Evolutionary conservation across 2,113 vertebrate genomes (phyloP).

Genomic region (Sorex araneus): DNA sequence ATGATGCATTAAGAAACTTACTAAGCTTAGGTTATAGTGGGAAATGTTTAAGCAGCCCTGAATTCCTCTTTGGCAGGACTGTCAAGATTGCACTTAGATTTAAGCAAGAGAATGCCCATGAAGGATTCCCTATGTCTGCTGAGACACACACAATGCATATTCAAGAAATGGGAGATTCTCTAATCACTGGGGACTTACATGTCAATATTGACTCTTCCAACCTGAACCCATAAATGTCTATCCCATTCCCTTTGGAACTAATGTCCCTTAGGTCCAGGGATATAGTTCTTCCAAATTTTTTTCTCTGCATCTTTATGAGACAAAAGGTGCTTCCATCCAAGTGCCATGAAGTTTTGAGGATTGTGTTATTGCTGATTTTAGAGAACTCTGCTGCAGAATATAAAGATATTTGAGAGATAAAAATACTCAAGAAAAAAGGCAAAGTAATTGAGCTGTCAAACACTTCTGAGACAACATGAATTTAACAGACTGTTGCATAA

Average conservation of each 20-base stretch:
- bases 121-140: neutral
- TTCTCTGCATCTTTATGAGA: neutral
- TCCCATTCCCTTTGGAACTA: neutral
- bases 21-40: neutral
- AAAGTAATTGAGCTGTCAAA: slow-evolving; percentile 38
- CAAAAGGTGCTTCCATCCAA: neutral
- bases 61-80: slow-evolving; percentile 30
- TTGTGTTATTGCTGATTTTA: neutral
- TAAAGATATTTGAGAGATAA: neutral
- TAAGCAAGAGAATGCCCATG: neutral
- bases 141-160: neutral
- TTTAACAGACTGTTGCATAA: slow-evolving; percentile 18
- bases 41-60: neutral
- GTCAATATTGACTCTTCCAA: neutral
- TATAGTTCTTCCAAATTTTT: neutral
- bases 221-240: neutral
- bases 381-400: neutral
- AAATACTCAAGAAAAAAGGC: slow-evolving; percentile 39
- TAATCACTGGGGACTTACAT: neutral
- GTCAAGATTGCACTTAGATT: neutral
- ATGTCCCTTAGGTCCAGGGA: neutral
- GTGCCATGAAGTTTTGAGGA: neutral
- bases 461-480: neutral
- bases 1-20: neutral
- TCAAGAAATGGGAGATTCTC: neutral